Percentiles rank a stretch among this genome's conserved stretches.
Conservation (phyloP, 2,113 vertebrate genomes). For the Onychostruthus taczanowskii region DNA sequence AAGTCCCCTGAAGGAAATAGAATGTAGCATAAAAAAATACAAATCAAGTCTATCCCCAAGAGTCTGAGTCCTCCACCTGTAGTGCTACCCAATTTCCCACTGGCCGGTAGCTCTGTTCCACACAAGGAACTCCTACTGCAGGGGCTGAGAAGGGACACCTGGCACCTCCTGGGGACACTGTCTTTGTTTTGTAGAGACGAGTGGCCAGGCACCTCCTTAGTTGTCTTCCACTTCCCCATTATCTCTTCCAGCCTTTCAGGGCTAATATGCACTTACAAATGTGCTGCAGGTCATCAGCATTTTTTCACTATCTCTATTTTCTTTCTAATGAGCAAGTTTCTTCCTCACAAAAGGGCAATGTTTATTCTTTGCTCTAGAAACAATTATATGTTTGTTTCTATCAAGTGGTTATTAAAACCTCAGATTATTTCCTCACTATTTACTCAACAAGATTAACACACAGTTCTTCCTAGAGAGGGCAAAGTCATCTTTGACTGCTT, state of each 20-base stretch:
- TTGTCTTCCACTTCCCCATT: neutral
- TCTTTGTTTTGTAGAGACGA: neutral
- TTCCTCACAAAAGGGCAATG: neutral
- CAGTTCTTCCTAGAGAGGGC: neutral
- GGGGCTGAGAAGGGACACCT: neutral
- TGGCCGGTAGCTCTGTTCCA: neutral
- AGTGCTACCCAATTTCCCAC: neutral
- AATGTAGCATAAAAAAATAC: neutral
- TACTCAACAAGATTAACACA: conserved; percentile 28
- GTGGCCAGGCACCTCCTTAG: neutral
- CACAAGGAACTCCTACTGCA: neutral
- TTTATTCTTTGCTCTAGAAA: neutral
- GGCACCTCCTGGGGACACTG: neutral
- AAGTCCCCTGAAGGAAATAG: neutral
- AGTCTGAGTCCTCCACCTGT: neutral
- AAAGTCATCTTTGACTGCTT: neutral
- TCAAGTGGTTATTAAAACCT: conserved; percentile 33
- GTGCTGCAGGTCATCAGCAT: neutral
- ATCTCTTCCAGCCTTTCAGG: neutral
- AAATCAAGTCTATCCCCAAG: neutral
- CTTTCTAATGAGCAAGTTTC: neutral
- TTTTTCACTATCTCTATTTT: neutral
- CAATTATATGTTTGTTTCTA: neutral
- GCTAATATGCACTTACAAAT: neutral
- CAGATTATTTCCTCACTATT: conserved; percentile 36